A percentile compares a stretch with the other conserved stretches of the same genome.
These are phyloP conservation scores for Nasonia oneida DNA, from an alignment of 2,888 invertebrate species.

Conservation along the genomic window DNA sequence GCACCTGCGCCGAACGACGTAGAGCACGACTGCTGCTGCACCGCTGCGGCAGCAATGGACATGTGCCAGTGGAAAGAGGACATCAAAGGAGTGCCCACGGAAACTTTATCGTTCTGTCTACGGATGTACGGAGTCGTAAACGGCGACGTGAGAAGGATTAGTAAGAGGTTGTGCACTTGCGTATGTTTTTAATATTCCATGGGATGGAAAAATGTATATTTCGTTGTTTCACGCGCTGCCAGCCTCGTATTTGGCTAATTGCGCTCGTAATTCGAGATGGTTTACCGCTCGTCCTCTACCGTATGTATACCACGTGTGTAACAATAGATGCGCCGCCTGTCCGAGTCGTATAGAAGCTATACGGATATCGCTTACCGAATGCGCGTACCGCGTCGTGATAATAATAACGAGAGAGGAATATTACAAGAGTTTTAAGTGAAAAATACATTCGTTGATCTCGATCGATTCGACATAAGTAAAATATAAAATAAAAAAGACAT, in stretches of 20 bases:
- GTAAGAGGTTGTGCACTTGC: background rate
- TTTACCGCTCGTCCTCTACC: background rate
- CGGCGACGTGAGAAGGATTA: background rate
- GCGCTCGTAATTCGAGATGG: background rate
- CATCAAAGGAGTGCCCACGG: background rate
- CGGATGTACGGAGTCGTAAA: background rate
- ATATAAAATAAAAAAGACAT: too few relatives aligned
- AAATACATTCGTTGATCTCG: background rate
- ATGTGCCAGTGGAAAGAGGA: background rate
- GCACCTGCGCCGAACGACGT: conserved; percentile 25
- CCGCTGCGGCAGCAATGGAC: background rate
- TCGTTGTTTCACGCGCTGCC: background rate
- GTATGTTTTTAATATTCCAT: too few relatives aligned
- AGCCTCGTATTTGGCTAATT: background rate
- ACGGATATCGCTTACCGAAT: background rate
- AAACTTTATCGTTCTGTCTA: background rate
- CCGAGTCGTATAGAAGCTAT: background rate
- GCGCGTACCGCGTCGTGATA: background rate
- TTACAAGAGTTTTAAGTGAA: background rate
- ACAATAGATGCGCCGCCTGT: background rate
- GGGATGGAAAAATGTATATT: background rate
- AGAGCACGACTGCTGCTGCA: background rate
- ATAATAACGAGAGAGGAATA: background rate
- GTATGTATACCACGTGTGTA: background rate
- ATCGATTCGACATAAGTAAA: background rate